A percentile compares a stretch with the other conserved stretches of the same genome.
Conservation (phyloP, 2,113 vertebrate genomes). For the Notothenia coriiceps region DNA sequence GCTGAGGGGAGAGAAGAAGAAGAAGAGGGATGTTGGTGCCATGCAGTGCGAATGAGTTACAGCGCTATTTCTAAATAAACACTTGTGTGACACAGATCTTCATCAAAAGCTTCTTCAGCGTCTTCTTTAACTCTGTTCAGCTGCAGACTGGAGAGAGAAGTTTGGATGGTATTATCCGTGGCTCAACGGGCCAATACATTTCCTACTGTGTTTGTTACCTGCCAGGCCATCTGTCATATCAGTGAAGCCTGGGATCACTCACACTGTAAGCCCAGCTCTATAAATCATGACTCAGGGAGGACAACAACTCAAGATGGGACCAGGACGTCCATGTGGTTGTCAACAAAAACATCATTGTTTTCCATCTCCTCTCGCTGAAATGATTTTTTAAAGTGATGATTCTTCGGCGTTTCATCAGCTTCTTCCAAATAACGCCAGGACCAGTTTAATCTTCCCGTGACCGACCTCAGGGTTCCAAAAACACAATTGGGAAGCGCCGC, state of each 20-base stretch:
- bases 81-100: constrained; percentile 15
- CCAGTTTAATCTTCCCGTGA: constrained; percentile 44
- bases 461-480: constrained; percentile 42
- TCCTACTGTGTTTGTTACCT: constrained; percentile 66
- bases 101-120: constrained; percentile 22
- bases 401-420: constrained; percentile 51
- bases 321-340: constrained; percentile 31
- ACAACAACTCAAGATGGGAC: constrained; percentile 67
- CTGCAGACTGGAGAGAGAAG: constrained; percentile 15
- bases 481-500: constrained; percentile 2
- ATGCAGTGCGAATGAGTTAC: background rate
- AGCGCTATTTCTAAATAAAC: constrained; percentile 22
- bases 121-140: constrained; percentile 11
- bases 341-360: constrained; percentile 66
- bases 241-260: constrained; percentile 45
- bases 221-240: constrained; percentile 67
- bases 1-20: constrained; percentile 21
- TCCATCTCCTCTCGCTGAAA: constrained; percentile 42
- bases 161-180: constrained; percentile 34
- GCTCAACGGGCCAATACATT: constrained; percentile 66
- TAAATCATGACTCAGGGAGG: constrained; percentile 69
- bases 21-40: background rate
- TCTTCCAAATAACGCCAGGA: constrained; percentile 52
- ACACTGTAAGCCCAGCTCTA: constrained; percentile 23
- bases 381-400: constrained; percentile 42